Conservation (phyloP, 2,113 vertebrate species). For the Catharus bicknelli region DNA sequence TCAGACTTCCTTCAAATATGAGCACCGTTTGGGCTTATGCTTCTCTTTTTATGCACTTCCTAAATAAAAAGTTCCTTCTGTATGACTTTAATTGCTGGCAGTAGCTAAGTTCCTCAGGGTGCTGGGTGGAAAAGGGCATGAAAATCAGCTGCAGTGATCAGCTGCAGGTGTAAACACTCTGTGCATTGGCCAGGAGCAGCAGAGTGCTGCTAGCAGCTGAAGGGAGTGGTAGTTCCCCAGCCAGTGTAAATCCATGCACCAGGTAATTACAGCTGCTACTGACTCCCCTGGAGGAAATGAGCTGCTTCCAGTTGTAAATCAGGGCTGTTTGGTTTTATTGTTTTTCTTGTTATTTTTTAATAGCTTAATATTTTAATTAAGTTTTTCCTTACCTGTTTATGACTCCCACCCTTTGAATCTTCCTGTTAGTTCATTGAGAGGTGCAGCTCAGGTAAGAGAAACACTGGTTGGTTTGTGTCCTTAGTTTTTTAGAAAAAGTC, state of each 20-base stretch:
- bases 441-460: not conserved
- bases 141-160: not conserved
- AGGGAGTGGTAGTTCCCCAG: not conserved
- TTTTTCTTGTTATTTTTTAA: constrained; percentile 38
- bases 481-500: not conserved
- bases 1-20: not conserved
- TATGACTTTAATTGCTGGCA: not conserved
- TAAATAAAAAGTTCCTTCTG: not conserved
- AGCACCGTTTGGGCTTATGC: not conserved
- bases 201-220: not conserved
- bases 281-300: constrained; percentile 25
- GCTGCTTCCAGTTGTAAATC: constrained; percentile 48
- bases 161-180: not conserved
- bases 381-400: not conserved
- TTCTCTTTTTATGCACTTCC: not conserved
- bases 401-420: not conserved
- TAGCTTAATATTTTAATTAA: constrained; percentile 35
- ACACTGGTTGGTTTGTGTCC: not conserved
- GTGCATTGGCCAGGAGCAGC: not conserved
- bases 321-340: constrained; percentile 24
- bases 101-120: not conserved
- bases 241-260: not conserved
- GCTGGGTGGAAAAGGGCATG: not conserved
- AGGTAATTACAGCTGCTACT: constrained; percentile 24
- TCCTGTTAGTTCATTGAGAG: not conserved